These are phyloP conservation scores for Phrynocephalus versicolor DNA, from an alignment of 2,113 vertebrate genomes.

Conservation along the genomic window DNA sequence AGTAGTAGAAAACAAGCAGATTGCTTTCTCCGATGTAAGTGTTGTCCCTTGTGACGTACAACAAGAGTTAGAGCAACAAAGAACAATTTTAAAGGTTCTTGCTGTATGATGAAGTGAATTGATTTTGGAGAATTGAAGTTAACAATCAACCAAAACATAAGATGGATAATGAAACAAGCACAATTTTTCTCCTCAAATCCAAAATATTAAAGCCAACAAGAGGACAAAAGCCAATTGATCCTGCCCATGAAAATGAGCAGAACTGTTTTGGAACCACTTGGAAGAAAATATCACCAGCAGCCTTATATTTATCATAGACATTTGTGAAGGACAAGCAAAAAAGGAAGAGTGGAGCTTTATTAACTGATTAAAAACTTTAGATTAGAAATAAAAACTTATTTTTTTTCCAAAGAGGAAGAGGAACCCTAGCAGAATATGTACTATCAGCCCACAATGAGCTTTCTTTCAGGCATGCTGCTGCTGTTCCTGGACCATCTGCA, in stretches of 20 bases:
- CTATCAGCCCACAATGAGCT: no score
- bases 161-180: constrained; percentile 34
- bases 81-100: constrained; percentile 45
- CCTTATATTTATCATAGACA: constrained; percentile 16
- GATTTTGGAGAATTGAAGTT: constrained; percentile 26
- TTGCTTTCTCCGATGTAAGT: constrained; percentile 41
- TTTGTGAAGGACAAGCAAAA: constrained; percentile 35
- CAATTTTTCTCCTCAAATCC: constrained; percentile 10
- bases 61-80: constrained; percentile 39
- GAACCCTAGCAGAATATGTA: neutral
- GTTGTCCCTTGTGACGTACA: constrained; percentile 17
- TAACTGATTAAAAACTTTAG: constrained; percentile 42
- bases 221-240: constrained; percentile 13
- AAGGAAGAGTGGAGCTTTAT: constrained; percentile 37
- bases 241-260: constrained; percentile 9
- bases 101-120: constrained; percentile 28
- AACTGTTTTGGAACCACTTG: constrained; percentile 28
- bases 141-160: neutral
- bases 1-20: constrained; percentile 20
- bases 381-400: constrained; percentile 28
- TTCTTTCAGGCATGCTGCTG: neutral
- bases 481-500: neutral
- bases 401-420: constrained; percentile 42
- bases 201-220: constrained; percentile 17
- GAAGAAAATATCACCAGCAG: constrained; percentile 38